Percentiles rank a stretch among this genome's conserved stretches.
These are phyloP conservation scores for Melieria picta DNA, from an alignment of 2,888 invertebrate species.

Conservation along the genomic window DNA sequence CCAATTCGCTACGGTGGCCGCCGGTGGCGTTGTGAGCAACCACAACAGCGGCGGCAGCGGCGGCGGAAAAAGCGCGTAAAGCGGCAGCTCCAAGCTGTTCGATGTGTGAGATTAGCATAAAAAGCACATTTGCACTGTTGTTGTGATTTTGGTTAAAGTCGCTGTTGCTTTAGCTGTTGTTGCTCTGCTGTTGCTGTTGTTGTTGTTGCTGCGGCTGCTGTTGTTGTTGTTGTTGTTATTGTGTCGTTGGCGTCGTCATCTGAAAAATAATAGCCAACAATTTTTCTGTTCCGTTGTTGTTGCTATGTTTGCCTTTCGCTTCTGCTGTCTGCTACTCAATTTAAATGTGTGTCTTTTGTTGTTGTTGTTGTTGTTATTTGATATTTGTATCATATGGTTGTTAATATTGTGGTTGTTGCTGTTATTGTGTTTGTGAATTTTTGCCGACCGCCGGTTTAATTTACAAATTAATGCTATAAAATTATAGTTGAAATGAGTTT, in stretches of 20 bases:
- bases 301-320: no score
- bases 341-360: neutral
- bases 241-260: slow-evolving; percentile 8
- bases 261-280: slow-evolving; percentile 4
- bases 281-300: no score
- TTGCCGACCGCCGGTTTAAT: slow-evolving; percentile 29
- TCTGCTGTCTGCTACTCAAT: neutral
- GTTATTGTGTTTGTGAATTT: slow-evolving; percentile 12
- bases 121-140: no score
- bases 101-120: no score
- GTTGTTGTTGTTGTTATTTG: slow-evolving; percentile 12
- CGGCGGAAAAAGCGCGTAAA: no score
- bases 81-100: no score
- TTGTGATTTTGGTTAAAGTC: no score
- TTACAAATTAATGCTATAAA: slow-evolving; percentile 33
- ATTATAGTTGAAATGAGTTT: slow-evolving; percentile 27
- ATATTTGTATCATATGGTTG: slow-evolving; percentile 8
- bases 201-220: neutral
- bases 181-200: no score
- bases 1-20: no score
- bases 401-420: neutral
- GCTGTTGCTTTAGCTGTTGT: no score
- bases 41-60: no score
- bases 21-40: no score
- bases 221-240: slow-evolving; percentile 7